Evolutionary conservation across 2,888 invertebrate species (phyloP), one percentile per base, ranked within the genome.

Genomic region (Buathra laborator): DNA sequence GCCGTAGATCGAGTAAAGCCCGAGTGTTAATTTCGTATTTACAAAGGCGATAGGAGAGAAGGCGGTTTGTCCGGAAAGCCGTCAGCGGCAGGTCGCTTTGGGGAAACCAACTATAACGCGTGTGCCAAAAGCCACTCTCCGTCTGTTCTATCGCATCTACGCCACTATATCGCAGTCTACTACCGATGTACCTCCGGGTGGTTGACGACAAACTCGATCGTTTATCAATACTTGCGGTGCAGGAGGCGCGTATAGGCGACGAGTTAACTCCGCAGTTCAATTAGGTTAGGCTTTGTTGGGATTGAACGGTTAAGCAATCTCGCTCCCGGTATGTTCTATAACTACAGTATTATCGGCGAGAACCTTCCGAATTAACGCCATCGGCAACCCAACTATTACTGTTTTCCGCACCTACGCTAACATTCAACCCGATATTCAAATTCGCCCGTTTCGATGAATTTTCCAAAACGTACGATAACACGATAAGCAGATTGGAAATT

Each of bases 1-100:
- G 19, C 37, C 19, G 56, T 24, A 24, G 56, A 24, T 19, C 24
- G 56, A 9, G 32, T 32, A 44, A 72, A 77, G 72, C 72, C 72
- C 37, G 81, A 72, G 84, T 74, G 84, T 84, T 81, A 78, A 84
- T 84, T 81, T 48, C 68, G 46, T 70, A 85, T 75, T 81, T 78
- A 74, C 84, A 75, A 78, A 81, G 81, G 78, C 24, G 24, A 72
- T 44, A 56, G 53, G 59, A 68, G 74, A 44, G 76, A 68, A 19
- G 32, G 51, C 5, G 37, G 9, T 5, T 37, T 37, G 5, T 37
- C 37, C 1, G 37, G 9, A 37, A 37, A 5, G 37, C 37, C 81
- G 77, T 81, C 75, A 46, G 46, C 29, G 75, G 75, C 68, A 74
- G 77, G 56, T 43, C 68, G 70, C 72, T 81, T 75, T 32, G 78